phyloP scores from a whole-genome alignment of 2,113 vertebrate genomes.

The Cinclus cinclus region DNA sequence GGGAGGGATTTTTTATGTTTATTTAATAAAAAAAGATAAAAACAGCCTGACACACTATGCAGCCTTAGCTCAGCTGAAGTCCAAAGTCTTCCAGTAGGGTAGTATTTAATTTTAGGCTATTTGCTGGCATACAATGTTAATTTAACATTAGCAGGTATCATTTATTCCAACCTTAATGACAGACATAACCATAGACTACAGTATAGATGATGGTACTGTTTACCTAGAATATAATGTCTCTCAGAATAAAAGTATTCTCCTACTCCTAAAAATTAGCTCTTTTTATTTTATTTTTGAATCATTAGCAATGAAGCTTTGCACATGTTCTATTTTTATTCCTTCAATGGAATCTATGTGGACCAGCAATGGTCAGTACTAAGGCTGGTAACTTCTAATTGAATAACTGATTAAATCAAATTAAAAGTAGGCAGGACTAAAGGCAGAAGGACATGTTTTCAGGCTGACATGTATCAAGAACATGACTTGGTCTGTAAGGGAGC shows the following conservation, averaged over 20 bases:
- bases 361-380: not conserved
- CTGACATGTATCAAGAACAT: not conserved
- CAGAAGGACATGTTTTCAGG: not conserved
- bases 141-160: not conserved
- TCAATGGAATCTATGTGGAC: accelerated
- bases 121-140: not conserved
- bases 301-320: not conserved
- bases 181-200: accelerated
- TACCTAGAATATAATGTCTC: not conserved
- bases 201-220: not conserved
- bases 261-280: not conserved
- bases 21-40: not conserved
- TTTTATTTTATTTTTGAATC: not conserved
- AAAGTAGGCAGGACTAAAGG: not conserved
- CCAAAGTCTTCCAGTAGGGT: not conserved
- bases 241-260: not conserved
- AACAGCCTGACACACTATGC: not conserved
- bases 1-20: not conserved
- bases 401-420: not conserved
- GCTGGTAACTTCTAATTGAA: not conserved
- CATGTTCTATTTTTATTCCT: not conserved
- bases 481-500: accelerated
- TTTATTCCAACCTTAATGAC: not conserved
- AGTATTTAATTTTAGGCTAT: not conserved
- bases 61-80: not conserved